Percentiles rank a stretch among this genome's conserved stretches.
Conservation (phyloP, 2,888 invertebrate genomes). For the Standfussiana lucernea region DNA sequence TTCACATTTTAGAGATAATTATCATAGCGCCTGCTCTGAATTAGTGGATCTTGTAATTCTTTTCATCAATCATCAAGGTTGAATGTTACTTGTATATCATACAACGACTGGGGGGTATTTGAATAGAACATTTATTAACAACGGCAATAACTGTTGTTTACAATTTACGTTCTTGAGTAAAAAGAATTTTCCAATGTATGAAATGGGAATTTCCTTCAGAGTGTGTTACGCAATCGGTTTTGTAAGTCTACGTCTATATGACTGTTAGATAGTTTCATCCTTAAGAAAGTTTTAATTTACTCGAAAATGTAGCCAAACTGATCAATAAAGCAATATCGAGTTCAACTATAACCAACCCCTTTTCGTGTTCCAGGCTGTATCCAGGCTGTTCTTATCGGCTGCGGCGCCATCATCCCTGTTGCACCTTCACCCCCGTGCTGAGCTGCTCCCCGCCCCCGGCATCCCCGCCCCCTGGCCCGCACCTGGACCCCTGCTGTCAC, state of each 20-base stretch:
- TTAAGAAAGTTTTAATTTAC: neutral
- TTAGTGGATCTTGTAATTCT: neutral
- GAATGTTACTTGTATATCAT: neutral
- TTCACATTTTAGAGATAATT: neutral
- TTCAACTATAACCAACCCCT: neutral
- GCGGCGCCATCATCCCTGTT: constrained; percentile 85
- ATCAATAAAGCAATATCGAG: neutral
- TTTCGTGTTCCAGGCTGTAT: constrained; percentile 80
- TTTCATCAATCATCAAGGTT: neutral
- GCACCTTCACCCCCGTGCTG: constrained; percentile 86
- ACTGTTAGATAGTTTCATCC: neutral
- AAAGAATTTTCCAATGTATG: neutral
- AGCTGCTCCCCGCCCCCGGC: constrained; percentile 83
- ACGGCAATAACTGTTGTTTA: neutral
- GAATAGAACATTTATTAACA: neutral
- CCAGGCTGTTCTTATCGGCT: constrained; percentile 81
- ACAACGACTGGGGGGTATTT: neutral
- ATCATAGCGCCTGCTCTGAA: neutral
- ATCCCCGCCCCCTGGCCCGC: constrained; percentile 85
- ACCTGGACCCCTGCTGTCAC: constrained; percentile 84
- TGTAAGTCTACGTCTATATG: neutral
- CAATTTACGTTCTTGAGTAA: neutral
- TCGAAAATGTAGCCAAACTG: neutral
- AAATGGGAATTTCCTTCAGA: neutral
- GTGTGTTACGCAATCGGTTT: neutral